Percentiles rank a stretch among this genome's conserved stretches.
Evolutionary conservation across 2,888 invertebrate genomes (phyloP).

Genomic region (Ceriagrion tenellum): DNA sequence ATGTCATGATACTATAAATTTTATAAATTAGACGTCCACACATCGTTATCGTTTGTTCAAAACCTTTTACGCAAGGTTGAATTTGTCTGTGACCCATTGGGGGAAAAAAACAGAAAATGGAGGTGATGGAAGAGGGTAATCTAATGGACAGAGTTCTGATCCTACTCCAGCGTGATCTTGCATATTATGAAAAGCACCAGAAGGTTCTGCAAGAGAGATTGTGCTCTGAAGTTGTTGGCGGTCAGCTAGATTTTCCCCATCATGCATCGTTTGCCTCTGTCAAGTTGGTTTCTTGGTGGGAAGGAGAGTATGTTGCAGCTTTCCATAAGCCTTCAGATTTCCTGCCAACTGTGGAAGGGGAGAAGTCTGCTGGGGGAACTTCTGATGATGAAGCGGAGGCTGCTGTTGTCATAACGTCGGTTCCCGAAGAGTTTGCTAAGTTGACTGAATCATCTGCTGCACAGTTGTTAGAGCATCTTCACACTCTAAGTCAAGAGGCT

Average conservation of each 20-base stretch:
- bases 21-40: background rate
- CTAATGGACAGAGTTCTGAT: slow-evolving; percentile 92
- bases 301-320: slow-evolving; percentile 89
- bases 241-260: slow-evolving; percentile 89
- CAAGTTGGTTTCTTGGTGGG: slow-evolving; percentile 92
- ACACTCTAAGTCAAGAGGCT: slow-evolving; percentile 89
- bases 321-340: slow-evolving; percentile 85
- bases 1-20: background rate
- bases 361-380: slow-evolving; percentile 77
- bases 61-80: background rate
- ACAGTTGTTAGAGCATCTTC: slow-evolving; percentile 87
- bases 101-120: slow-evolving; percentile 81
- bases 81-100: background rate
- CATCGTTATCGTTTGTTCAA: slow-evolving; percentile 14
- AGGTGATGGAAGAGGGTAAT: slow-evolving; percentile 94
- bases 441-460: slow-evolving; percentile 86
- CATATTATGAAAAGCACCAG: slow-evolving; percentile 89
- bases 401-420: slow-evolving; percentile 85
- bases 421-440: slow-evolving; percentile 87
- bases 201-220: slow-evolving; percentile 88
- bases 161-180: slow-evolving; percentile 88
- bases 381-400: slow-evolving; percentile 46
- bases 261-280: slow-evolving; percentile 91
- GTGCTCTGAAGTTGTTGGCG: slow-evolving; percentile 89
- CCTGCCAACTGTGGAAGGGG: slow-evolving; percentile 78